These are phyloP conservation scores for Lissocephala sabroskyi DNA, from an alignment of 2,888 invertebrate species.

Conservation along the genomic window DNA sequence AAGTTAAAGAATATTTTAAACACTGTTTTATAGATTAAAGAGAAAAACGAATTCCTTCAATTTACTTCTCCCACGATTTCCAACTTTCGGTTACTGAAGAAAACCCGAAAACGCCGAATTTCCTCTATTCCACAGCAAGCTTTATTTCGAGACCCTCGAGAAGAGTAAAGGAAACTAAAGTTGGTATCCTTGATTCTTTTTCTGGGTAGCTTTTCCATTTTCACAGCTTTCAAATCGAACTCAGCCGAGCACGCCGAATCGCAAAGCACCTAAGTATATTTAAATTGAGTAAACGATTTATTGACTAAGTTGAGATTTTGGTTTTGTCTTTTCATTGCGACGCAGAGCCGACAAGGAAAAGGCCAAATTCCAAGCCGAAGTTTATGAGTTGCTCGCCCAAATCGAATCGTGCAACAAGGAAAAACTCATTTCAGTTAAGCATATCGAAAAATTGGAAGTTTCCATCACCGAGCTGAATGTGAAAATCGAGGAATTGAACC, in stretches of 20 bases:
- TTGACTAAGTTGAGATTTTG: constrained; percentile 20
- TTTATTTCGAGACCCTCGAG: no score
- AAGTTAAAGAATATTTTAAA: no score
- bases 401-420: constrained; percentile 96
- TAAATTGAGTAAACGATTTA: neutral
- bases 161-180: neutral
- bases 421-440: constrained; percentile 84
- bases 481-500: constrained; percentile 96
- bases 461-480: constrained; percentile 93
- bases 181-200: neutral
- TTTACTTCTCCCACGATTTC: constrained; percentile 12
- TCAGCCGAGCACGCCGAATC: neutral
- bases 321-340: constrained; percentile 7
- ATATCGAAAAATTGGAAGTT: constrained; percentile 92
- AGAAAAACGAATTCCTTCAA: no score
- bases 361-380: constrained; percentile 97
- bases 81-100: neutral
- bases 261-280: neutral
- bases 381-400: constrained; percentile 97
- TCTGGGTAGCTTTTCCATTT: neutral
- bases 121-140: no score
- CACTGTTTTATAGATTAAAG: no score
- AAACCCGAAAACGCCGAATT: no score
- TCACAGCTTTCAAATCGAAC: neutral
- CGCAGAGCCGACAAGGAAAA: constrained; percentile 98